These are phyloP conservation scores for Drosophila jambulina DNA, from an alignment of 1,140 invertebrate species.

Conservation along the genomic window DNA sequence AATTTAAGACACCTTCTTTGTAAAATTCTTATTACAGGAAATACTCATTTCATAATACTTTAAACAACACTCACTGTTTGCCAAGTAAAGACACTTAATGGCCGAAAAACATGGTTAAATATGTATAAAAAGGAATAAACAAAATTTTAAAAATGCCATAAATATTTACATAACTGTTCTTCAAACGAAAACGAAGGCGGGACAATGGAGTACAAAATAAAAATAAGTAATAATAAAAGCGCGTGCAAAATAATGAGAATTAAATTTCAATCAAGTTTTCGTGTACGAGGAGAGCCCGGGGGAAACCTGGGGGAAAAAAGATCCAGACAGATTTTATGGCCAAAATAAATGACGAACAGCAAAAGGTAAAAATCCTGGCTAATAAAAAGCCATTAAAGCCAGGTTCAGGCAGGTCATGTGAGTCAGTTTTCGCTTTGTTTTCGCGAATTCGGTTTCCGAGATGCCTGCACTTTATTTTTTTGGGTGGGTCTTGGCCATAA, in stretches of 20 bases:
- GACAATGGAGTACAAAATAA: background rate
- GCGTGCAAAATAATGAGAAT: constrained; percentile 8
- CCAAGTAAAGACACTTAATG: constrained; percentile 1
- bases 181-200: constrained; percentile 48
- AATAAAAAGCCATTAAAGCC: constrained; percentile 78
- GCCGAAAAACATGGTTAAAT: background rate
- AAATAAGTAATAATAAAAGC: background rate
- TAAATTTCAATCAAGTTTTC: constrained; percentile 30
- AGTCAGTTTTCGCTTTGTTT: constrained; percentile 52
- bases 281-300: constrained; percentile 8
- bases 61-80: background rate
- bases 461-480: constrained; percentile 10
- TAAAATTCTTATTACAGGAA: constrained; percentile 8
- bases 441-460: constrained; percentile 14
- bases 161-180: constrained; percentile 47
- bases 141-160: constrained; percentile 10
- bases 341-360: constrained; percentile 48
- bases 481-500: constrained; percentile 47
- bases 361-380: constrained; percentile 34
- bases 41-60: background rate
- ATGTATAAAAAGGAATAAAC: background rate
- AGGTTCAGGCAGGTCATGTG: constrained; percentile 82
- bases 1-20: background rate
- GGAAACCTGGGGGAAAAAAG: background rate
- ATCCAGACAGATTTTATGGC: constrained; percentile 48